Conservation (phyloP, 2,113 vertebrate species). For the Prolemur simus region DNA sequence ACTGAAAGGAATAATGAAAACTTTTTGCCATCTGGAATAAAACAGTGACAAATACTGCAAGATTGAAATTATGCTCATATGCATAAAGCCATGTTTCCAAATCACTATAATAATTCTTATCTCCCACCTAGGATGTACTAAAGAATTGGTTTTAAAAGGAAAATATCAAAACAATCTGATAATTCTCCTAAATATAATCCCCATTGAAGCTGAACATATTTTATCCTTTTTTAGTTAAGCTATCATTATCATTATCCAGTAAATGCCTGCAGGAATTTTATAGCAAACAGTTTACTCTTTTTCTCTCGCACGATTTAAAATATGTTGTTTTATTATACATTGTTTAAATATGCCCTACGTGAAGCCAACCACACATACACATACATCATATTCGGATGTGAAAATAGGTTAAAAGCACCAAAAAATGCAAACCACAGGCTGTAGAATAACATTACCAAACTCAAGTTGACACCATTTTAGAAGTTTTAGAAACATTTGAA, state of each 20-base stretch:
- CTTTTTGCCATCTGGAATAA: constrained; percentile 77
- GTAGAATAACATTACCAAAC: background rate
- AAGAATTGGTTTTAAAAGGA: constrained; percentile 39
- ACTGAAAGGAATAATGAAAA: constrained; percentile 70
- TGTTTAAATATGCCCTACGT: background rate
- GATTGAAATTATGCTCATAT: constrained; percentile 60
- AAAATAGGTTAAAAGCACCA: background rate
- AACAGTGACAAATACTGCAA: constrained; percentile 66
- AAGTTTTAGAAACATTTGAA: background rate
- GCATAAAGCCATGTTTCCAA: constrained; percentile 71
- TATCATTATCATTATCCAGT: constrained; percentile 38
- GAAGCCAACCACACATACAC: background rate
- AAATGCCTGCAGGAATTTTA: constrained; percentile 15
- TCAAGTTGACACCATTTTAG: background rate
- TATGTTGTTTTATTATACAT: background rate
- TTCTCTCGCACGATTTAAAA: constrained; percentile 36
- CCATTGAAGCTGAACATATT: background rate
- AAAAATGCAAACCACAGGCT: background rate
- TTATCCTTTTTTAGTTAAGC: background rate
- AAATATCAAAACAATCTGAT: constrained; percentile 47
- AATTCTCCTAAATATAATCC: constrained; percentile 50
- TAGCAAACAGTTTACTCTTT: constrained; percentile 15
- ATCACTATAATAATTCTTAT: constrained; percentile 33
- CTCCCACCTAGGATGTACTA: constrained; percentile 36
- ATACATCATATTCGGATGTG: background rate